phyloP scores from a whole-genome alignment of 2,113 vertebrate species.

The Anolis sagrei region DNA sequence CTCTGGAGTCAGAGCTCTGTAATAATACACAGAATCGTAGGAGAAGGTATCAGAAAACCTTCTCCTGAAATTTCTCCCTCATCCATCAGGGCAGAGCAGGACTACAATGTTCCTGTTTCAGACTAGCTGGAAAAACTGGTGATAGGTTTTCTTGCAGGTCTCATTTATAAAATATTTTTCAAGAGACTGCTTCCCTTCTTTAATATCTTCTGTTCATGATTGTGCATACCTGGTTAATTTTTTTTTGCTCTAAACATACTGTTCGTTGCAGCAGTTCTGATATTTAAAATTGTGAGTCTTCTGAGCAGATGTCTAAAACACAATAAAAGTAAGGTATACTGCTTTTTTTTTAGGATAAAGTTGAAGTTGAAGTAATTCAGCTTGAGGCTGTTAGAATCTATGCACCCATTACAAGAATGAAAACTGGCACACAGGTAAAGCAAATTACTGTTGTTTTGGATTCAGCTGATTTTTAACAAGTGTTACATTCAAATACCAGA shows the following conservation, averaged over 20 bases:
- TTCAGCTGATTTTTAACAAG: not conserved
- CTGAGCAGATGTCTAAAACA: not conserved
- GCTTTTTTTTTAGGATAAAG: constrained; percentile 81
- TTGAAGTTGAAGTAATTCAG: constrained; percentile 91
- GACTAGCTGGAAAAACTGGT: too few relatives aligned
- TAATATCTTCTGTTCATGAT: not conserved
- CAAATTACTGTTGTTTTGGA: not conserved
- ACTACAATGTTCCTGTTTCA: not conserved
- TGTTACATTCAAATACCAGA: not conserved
- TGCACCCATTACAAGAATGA: constrained; percentile 91
- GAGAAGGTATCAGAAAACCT: not conserved
- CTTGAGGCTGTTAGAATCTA: constrained; percentile 87
- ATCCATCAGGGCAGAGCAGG: not conserved
- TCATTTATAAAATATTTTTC: not conserved
- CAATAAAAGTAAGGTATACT: not conserved
- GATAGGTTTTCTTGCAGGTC: not conserved
- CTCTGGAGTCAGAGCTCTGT: not conserved
- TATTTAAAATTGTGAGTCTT: not conserved
- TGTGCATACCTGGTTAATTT: not conserved
- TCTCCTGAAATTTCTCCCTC: not conserved
- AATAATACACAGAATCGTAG: not conserved
- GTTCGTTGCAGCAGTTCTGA: not conserved
- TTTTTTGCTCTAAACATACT: not conserved
- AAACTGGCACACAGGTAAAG: constrained; percentile 86
- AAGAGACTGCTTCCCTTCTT: not conserved